Base-by-base conservation (phyloP, 2,113 vertebrate species). In the Acanthochromis polyacanthus region DNA sequence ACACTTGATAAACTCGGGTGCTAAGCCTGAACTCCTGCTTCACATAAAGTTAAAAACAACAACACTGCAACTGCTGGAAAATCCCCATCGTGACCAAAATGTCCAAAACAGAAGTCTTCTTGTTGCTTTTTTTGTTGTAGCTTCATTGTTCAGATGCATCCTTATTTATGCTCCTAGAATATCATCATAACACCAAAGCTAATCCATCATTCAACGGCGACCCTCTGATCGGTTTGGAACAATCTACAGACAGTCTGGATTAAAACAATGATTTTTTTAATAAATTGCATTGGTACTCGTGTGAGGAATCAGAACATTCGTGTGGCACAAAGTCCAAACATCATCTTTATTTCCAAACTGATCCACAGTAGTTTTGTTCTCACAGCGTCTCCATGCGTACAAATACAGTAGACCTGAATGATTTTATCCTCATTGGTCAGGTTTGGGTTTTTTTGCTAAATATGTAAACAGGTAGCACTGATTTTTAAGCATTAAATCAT, bases 251-350 rank as follows among this genome's bases (percentile, higher is more conserved):
- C 1, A 15, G 46, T 66, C 32, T 59, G 46, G 4, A 73, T 69
- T 74, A 67, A 64, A 57, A 52, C 40, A 15, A 14, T 14, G 40
- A 12, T 43, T 43, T 4, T 43, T 43, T 14, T 15, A 38, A 38
- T 38, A 38, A 40, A 14, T 43, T 43, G 40, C 14, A 43, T 43
- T 43, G 11, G 40, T 43, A 43, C 14, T 43, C 58, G 80, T 71
- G 52, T 8, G 46, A 65, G 25, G 46, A 52, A 71, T 62, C 51
- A 52, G 52, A 61, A 58, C 58, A 4, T 22, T 7, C n/a, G 57
- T 61, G 76, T 85, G 77, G 69, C 83, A 86, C 74, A 45, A 70
- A 69, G 40, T 59, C 25, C 60, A 71, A 71, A 61, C 62, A 30
- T 0, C 63, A 45, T 30, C 17, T 58, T 40, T 78, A 32, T 59